Conservation (phyloP, 2,888 invertebrate species). For the Chaitophorus viminalis region DNA sequence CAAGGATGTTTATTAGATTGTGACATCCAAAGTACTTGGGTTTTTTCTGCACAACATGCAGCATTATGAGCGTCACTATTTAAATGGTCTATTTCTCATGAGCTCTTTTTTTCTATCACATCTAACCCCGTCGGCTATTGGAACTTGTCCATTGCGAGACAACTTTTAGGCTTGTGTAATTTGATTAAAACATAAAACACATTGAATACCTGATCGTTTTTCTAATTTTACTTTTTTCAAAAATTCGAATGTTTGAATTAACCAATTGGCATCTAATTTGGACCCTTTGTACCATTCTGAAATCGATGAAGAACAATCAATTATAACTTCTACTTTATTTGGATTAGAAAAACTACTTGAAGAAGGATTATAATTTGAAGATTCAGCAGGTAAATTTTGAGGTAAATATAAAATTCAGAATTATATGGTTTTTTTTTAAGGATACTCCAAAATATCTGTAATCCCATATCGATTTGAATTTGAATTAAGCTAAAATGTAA, state of each 20-base stretch:
- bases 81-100: constrained; percentile 50
- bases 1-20: constrained; percentile 59
- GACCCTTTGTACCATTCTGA: constrained; percentile 38
- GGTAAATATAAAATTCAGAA: too few relatives aligned
- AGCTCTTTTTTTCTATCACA: constrained; percentile 58
- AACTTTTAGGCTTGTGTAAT: constrained; percentile 51
- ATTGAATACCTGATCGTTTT: constrained; percentile 51
- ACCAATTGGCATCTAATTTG: constrained; percentile 52
- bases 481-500: too few relatives aligned
- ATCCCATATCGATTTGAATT: too few relatives aligned
- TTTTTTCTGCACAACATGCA: constrained; percentile 28
- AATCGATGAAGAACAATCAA: too few relatives aligned
- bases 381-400: too few relatives aligned
- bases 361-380: too few relatives aligned
- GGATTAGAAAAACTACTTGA: too few relatives aligned
- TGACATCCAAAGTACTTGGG: constrained; percentile 37
- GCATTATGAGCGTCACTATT: constrained; percentile 40
- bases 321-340: too few relatives aligned
- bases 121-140: constrained; percentile 52
- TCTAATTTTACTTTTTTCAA: constrained; percentile 49
- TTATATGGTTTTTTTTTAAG: too few relatives aligned
- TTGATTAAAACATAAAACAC: constrained; percentile 44
- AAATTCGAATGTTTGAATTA: constrained; percentile 38
- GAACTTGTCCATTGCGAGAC: neutral
- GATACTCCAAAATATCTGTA: too few relatives aligned